phyloP scores from a whole-genome alignment of 2,113 vertebrate genomes.

The Melierax canorus region DNA sequence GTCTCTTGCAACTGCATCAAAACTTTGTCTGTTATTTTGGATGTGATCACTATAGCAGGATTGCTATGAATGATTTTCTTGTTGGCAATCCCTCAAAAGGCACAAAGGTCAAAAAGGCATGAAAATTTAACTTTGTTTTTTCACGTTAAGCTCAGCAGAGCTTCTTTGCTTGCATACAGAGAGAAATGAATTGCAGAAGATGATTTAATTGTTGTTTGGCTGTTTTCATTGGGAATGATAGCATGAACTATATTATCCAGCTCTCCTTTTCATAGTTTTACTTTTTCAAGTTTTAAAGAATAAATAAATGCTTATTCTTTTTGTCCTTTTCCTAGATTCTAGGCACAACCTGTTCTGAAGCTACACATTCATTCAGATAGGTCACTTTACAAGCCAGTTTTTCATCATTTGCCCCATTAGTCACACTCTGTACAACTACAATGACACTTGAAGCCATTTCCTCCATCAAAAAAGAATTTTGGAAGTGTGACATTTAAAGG shows the following conservation, averaged over 20 bases:
- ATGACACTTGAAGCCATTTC: not conserved
- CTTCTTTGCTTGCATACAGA: not conserved
- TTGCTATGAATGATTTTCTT: not conserved
- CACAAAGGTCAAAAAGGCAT: not conserved
- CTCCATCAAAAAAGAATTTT: not conserved
- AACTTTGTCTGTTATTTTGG: not conserved
- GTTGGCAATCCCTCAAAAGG: not conserved
- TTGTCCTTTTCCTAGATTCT: not conserved
- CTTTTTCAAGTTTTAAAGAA: not conserved
- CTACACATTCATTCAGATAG: not conserved
- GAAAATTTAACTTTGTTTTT: not conserved
- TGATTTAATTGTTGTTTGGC: not conserved
- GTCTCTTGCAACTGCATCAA: not conserved
- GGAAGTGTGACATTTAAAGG: not conserved
- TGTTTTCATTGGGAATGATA: not conserved
- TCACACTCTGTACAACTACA: not conserved
- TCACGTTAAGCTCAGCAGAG: not conserved
- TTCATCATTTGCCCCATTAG: not conserved
- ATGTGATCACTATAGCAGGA: accelerated
- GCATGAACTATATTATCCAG: not conserved
- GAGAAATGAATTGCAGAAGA: not conserved
- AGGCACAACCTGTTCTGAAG: not conserved
- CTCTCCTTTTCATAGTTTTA: not conserved
- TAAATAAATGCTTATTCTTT: not conserved
- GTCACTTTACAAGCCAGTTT: not conserved